Evolutionary conservation across 1,140 invertebrate species (phyloP), one percentile per base, ranked within the genome.

Genomic region (Dinoponera quadriceps): DNA sequence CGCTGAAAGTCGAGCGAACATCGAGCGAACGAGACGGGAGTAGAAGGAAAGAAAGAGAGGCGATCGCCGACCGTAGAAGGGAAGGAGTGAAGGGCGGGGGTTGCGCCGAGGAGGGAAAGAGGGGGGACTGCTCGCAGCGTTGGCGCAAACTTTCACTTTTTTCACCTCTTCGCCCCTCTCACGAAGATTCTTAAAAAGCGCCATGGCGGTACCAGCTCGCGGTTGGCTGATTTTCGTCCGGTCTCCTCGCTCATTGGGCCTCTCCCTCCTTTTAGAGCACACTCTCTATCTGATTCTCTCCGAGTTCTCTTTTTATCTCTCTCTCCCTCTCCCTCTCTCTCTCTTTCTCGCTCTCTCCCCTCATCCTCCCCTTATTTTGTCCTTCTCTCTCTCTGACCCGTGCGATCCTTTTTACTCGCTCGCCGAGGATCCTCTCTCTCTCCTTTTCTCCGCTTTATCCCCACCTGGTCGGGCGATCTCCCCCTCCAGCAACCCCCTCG

Each of bases 141-240:
- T 85, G 85, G 86, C 82, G 83, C 88, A 87, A 91, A 93, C 92
- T 93, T 93, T 93, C 92, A 93, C 92, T 93, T 93, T 93, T 92
- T 92, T 92, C 91, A 89, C 83, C 89, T 86, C 87, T 82, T 87
- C 84, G 60, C 81, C 87, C 87, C 85, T 82, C 74, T 77, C 25
- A 63, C 38, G 22, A 9, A 22, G 78, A 51, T 83, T 83, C 57
- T 72, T 85, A 85, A 88, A 89, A 90, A 89, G 51, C 55, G 57
- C 84, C 55, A 89, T 89, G 84, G 84, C 85, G 84, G 89, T 86
- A 75, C 55, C 68, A 77, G n/a, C 11, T 60, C 60, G 84, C 83
- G 71, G 91, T 92, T 93, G 90, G 91, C 84, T 66, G 57, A 90
- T 92, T 92, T 90, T 92, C 82, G 89, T 89, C 71, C 88, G 54